These are phyloP conservation scores for Nemotelus pantherinus DNA, from an alignment of 2,888 invertebrate species.

Conservation along the genomic window DNA sequence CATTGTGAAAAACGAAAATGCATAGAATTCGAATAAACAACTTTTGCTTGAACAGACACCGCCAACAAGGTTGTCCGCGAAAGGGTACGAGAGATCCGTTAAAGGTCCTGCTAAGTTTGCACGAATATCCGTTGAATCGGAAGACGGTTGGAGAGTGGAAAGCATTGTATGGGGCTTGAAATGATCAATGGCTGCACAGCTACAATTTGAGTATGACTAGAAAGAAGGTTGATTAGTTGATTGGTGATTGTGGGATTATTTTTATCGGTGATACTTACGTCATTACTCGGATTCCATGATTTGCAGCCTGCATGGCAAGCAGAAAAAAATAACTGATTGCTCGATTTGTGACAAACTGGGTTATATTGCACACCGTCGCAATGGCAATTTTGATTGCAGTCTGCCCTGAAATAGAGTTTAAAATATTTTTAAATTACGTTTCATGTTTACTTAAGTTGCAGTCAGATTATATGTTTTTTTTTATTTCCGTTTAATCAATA, in stretches of 20 bases:
- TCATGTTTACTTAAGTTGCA: conserved; percentile 48
- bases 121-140: no score
- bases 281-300: conserved; percentile 56
- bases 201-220: conserved; percentile 54
- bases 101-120: no score
- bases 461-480: conserved; percentile 57
- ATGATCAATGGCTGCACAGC: conserved; percentile 53
- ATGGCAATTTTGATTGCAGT: conserved; percentile 71
- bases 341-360: conserved; percentile 71
- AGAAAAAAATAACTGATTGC: conserved; percentile 72
- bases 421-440: no score
- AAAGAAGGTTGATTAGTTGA: not conserved
- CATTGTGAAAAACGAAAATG: conserved; percentile 68
- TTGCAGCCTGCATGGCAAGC: conserved; percentile 79
- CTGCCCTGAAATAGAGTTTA: no score
- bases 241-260: no score
- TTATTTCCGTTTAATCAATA: no score
- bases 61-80: not conserved
- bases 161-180: no score
- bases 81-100: no score
- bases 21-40: conserved; percentile 52
- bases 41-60: conserved; percentile 63
- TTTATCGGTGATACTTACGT: not conserved
- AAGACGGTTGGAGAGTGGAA: no score
- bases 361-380: conserved; percentile 71